Evolutionary conservation across 2,797 vertebrate species (phyloP).

Genomic region (Manis javanica): DNA sequence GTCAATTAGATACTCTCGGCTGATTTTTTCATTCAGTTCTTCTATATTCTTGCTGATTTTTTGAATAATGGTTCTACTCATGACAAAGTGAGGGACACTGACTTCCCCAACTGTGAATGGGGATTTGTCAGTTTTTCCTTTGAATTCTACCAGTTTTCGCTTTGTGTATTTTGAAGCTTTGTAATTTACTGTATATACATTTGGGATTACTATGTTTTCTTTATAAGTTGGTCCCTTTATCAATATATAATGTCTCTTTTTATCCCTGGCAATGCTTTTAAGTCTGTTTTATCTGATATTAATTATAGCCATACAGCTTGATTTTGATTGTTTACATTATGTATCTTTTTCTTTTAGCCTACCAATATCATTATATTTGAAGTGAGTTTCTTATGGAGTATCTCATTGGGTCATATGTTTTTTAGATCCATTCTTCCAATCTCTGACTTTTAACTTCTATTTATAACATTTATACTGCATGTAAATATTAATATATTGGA

Average conservation of each 20-base stretch:
- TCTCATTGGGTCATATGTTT: neutral
- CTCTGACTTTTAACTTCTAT: neutral
- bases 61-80: neutral
- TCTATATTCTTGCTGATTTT: constrained; percentile 11
- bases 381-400: neutral
- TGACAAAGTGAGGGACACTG: neutral
- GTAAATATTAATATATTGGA: neutral
- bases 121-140: neutral
- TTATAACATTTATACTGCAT: neutral
- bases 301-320: neutral
- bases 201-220: neutral
- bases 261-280: neutral
- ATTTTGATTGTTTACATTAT: neutral
- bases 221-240: neutral
- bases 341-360: neutral
- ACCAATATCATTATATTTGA: neutral
- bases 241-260: neutral
- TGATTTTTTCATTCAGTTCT: neutral
- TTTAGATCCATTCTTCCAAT: neutral
- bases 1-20: neutral
- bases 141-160: constrained; percentile 26
- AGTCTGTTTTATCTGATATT: neutral
- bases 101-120: neutral
- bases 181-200: neutral
- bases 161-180: neutral